Percentiles rank a stretch among this genome's conserved stretches.
These are phyloP conservation scores for Cephus sareptanus DNA, from an alignment of 2,888 invertebrate species.

Conservation along the genomic window DNA sequence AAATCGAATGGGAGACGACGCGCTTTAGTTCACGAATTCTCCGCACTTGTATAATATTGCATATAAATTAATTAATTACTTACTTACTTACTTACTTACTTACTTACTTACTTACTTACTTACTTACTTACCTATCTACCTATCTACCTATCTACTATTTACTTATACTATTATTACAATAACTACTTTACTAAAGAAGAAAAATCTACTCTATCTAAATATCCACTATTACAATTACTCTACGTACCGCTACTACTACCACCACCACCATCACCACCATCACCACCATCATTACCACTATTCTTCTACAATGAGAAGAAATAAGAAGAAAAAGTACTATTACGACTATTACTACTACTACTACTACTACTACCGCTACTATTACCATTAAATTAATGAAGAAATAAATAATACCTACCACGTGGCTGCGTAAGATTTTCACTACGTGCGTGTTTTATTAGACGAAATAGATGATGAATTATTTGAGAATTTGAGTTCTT, in stretches of 20 bases:
- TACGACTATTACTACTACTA: conserved; percentile 21
- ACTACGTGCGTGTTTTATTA: too few species aligned
- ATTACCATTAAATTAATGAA: too few species aligned
- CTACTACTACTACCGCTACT: neutral
- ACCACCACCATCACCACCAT: conserved; percentile 29
- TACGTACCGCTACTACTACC: conserved; percentile 25
- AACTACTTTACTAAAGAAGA: conserved; percentile 13
- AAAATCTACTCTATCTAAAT: conserved; percentile 26
- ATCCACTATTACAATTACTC: conserved; percentile 15
- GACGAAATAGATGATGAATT: too few species aligned
- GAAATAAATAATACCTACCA: too few species aligned
- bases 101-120: conserved; percentile 11
- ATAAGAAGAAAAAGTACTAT: neutral
- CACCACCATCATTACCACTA: conserved; percentile 14
- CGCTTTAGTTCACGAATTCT: conserved; percentile 24
- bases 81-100: conserved; percentile 5
- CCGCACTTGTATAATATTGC: conserved; percentile 32
- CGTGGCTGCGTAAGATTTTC: too few species aligned
- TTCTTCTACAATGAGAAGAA: neutral
- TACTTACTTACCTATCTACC: too few species aligned
- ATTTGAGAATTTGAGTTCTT: neutral
- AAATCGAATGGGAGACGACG: conserved; percentile 11
- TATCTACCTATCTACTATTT: conserved; percentile 21
- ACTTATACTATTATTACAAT: conserved; percentile 13
- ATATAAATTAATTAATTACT: conserved; percentile 14